phyloP scores from a whole-genome alignment of 2,797 vertebrate species.

The Acrocephalus scirpaceus region DNA sequence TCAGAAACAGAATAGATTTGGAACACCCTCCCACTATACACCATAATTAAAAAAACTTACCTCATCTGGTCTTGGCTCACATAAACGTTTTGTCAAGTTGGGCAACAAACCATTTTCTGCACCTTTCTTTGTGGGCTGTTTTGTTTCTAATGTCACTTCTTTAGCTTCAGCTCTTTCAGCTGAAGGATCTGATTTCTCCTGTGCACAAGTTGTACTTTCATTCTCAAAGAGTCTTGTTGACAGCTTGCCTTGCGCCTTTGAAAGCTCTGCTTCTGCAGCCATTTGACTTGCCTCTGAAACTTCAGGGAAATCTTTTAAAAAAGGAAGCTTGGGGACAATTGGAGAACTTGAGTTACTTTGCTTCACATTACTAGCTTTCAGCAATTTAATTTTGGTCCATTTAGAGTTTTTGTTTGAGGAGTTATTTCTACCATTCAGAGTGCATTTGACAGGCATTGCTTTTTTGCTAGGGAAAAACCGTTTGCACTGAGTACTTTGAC shows the following conservation, averaged over 20 bases:
- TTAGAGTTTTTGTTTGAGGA: constrained; percentile 86
- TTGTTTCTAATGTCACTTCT: constrained; percentile 47
- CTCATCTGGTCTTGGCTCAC: constrained; percentile 75
- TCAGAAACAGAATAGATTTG: not conserved
- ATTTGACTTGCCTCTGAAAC: constrained; percentile 44
- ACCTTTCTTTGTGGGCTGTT: constrained; percentile 46
- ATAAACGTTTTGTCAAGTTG: constrained; percentile 71
- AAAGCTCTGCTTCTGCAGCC: constrained; percentile 61
- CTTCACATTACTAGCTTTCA: constrained; percentile 89
- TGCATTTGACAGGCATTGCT: constrained; percentile 86
- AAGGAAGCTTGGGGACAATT: constrained; percentile 57
- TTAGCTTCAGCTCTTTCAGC: constrained; percentile 64
- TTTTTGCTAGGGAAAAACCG: constrained; percentile 95
- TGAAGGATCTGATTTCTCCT: constrained; percentile 59
- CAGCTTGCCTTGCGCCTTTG: constrained; percentile 49
- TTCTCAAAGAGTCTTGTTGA: constrained; percentile 40
- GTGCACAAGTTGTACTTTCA: constrained; percentile 41
- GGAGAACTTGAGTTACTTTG: constrained; percentile 80
- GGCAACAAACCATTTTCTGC: constrained; percentile 73
- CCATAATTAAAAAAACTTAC: constrained; percentile 71
- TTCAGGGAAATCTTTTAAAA: constrained; percentile 65
- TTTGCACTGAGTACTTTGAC: constrained; percentile 80
- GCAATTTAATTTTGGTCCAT: constrained; percentile 95
- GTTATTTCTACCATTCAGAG: constrained; percentile 88
- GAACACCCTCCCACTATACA: constrained; percentile 1